Conservation (phyloP, 2,113 vertebrate genomes). For the Pangasianodon gigas region DNA sequence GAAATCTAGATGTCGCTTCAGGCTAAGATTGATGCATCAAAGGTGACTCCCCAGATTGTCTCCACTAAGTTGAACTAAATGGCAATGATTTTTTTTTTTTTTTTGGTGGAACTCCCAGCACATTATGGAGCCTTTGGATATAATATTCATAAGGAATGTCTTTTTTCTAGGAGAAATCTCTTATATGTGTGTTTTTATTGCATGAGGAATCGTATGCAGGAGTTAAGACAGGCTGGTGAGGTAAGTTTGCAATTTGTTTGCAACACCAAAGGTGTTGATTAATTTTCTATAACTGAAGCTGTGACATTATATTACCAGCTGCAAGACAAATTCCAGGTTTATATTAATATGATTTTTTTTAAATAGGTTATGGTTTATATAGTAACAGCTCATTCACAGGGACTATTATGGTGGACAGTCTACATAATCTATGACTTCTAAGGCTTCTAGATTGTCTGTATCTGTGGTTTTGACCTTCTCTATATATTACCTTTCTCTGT, state of each 20-base stretch:
- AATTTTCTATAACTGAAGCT: not conserved
- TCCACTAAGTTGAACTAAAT: not conserved
- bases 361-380: not conserved
- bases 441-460: not conserved
- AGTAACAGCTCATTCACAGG: not conserved
- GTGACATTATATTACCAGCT: not conserved
- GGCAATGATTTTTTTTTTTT: not conserved
- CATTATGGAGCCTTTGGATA: not conserved
- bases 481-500: too few species aligned
- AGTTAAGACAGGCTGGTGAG: not conserved
- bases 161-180: not conserved
- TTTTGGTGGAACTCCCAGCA: not conserved
- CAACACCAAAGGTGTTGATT: not conserved
- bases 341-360: not conserved
- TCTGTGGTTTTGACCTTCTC: not conserved
- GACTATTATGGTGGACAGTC: not conserved
- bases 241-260: not conserved
- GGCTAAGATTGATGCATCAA: not conserved
- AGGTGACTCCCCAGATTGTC: not conserved
- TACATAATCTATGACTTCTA: not conserved
- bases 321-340: not conserved
- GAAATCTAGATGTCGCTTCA: conserved; percentile 1
- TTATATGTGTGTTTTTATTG: not conserved
- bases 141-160: not conserved
- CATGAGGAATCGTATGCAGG: not conserved